Evolutionary conservation across 1,140 invertebrate species (phyloP).

Genomic region (Lepidurus couesii): DNA sequence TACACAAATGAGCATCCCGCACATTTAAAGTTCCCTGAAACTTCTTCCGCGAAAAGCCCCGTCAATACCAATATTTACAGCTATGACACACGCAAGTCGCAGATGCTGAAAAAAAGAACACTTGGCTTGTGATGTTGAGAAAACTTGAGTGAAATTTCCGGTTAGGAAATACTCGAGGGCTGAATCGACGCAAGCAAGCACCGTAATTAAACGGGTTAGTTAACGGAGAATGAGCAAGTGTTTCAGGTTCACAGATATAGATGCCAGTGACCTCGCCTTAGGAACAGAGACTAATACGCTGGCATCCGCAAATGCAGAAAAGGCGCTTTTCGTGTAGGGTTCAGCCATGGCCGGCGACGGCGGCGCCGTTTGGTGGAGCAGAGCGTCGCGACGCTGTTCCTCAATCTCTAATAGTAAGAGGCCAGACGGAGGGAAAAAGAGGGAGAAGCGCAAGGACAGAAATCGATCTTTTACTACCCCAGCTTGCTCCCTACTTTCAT

Average conservation of each 20-base stretch:
- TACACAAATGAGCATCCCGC: not conserved
- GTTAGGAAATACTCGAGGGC: too few relatives aligned
- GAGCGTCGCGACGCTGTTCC: constrained; percentile 16
- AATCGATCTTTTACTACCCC: constrained; percentile 10
- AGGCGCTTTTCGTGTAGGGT: not conserved
- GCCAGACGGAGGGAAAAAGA: not conserved
- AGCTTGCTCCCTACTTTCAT: not conserved
- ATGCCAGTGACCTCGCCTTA: not conserved
- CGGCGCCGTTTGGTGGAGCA: constrained; percentile 10
- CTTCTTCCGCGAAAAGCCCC: not conserved
- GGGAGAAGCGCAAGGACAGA: not conserved
- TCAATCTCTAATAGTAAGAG: not conserved
- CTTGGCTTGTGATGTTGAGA: not conserved
- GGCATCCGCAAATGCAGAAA: constrained; percentile 9
- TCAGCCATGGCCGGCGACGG: not conserved
- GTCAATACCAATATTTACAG: not conserved
- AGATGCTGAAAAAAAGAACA: not conserved
- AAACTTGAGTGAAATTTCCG: not conserved
- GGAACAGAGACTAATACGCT: not conserved
- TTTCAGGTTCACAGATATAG: constrained; percentile 9
- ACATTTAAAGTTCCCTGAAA: not conserved
- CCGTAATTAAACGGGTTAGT: not conserved
- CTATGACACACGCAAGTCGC: not conserved
- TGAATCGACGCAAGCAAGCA: not conserved
- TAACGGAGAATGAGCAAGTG: not conserved